Conservation (phyloP, 1,140 invertebrate species). For the Mizuhopecten yessoensis region DNA sequence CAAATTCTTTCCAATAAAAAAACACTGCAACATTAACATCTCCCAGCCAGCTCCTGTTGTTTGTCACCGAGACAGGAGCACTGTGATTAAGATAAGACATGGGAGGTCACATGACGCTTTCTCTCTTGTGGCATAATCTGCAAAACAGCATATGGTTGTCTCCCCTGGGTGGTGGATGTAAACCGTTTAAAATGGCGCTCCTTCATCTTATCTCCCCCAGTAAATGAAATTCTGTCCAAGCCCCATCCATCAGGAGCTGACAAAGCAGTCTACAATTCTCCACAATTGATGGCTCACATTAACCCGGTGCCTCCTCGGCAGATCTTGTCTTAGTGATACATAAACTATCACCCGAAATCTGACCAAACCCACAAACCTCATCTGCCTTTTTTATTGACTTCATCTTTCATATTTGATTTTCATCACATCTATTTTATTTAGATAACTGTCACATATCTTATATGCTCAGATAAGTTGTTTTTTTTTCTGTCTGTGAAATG, state of each 20-base stretch:
- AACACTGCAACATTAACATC: too few relatives aligned
- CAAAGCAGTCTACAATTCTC: not conserved
- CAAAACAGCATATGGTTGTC: slow-evolving; percentile 18
- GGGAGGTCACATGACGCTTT: not conserved
- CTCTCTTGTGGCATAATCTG: not conserved
- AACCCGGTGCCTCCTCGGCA: not conserved
- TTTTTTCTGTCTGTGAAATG: too few relatives aligned
- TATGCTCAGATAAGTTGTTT: too few relatives aligned
- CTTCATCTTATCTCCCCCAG: slow-evolving; percentile 24
- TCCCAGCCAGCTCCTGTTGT: not conserved
- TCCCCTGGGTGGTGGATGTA: not conserved
- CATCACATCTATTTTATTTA: not conserved
- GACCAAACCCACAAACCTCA: not conserved
- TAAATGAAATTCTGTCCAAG: not conserved
- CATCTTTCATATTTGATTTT: not conserved
- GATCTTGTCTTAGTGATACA: not conserved
- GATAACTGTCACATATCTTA: too few relatives aligned
- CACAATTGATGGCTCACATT: not conserved
- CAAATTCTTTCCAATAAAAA: too few relatives aligned
- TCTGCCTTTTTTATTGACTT: not conserved
- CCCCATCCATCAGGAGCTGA: not conserved
- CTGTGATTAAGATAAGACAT: not conserved
- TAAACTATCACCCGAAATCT: not conserved
- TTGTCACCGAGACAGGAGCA: not conserved
- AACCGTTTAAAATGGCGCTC: slow-evolving; percentile 7